Evolutionary conservation across 64 coral and sea anemone species (phyloP), one percentile per base, ranked within the genome.

Genomic region (Dendrophyllia cribrosa): DNA sequence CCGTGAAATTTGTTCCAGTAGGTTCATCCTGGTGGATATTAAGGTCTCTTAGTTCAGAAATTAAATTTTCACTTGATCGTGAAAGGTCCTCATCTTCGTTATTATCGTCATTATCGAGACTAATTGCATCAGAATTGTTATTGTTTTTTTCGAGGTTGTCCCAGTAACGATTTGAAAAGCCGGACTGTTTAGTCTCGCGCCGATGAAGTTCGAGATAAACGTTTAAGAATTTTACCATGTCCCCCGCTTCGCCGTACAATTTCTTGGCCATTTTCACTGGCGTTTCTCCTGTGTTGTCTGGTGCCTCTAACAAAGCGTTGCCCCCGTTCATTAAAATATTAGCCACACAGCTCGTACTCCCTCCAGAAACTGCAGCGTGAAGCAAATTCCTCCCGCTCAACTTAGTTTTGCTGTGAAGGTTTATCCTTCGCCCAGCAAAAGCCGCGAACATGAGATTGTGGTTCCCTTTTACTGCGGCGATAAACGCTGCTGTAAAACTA

Each of bases 241-340:
- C 62, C 44, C 80, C 80, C 5, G 7, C 62, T 17, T 48, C 69
- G 20, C 60, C 79, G 46, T 85, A 77, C 6, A 86, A 10, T 66
- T 48, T 58, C 47, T 75, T 51, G 60, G 91, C 91, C 82, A 93
- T 66, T 34, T 19, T 62, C 21, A 93, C 24, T 21, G 91, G 91
- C 3, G 91, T 93, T 26, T 93, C 59, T 0, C 74, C 71, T 3
- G 73, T 21, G 12, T 66, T 59, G 21, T 93, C 91, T 7, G 65
- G 58, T 13, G 60, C 85, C 12, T 86, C 79, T 24, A 93, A 77
- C 23, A 93, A 47, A 59, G 59, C 79, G 71, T 85, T 85, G 3
- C 91, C 91, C 13, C 82, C 91, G 12, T 93, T 72, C 91, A 93
- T 93, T 9, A 93, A 77, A 58, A 93, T 43, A 79, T 93, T 87